Evolutionary conservation across 2,888 invertebrate genomes (phyloP).

Genomic region (Lasioglossum zephyrum): DNA sequence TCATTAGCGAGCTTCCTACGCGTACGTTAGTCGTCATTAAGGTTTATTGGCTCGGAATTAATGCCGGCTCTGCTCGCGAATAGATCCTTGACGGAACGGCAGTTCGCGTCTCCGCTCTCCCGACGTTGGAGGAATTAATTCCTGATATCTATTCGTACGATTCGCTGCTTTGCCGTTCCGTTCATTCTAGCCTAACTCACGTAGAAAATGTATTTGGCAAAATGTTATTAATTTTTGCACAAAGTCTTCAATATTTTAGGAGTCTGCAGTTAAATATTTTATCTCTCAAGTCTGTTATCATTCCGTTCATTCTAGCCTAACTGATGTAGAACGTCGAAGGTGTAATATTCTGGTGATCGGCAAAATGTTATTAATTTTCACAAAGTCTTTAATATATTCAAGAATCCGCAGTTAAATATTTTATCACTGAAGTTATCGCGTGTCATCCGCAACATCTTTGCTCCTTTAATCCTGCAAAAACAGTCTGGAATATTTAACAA

Average conservation of each 20-base stretch:
- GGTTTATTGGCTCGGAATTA: conserved; percentile 61
- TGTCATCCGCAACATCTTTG: too few species aligned
- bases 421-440: too few species aligned
- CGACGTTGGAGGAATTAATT: conserved; percentile 56
- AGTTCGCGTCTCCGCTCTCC: conserved; percentile 29
- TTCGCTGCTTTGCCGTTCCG: conserved; percentile 36
- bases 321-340: not conserved
- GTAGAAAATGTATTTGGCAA: too few species aligned
- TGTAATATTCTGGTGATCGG: not conserved
- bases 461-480: too few species aligned
- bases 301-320: conserved; percentile 11
- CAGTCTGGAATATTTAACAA: not conserved
- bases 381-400: too few species aligned
- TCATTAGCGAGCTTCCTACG: conserved; percentile 57
- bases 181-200: too few species aligned
- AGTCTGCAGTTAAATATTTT: too few species aligned
- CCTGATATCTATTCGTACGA: conserved; percentile 42
- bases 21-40: conserved; percentile 55
- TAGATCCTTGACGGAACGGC: conserved; percentile 45
- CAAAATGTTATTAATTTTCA: not conserved
- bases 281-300: too few species aligned
- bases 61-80: conserved; percentile 46
- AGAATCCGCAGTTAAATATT: too few species aligned
- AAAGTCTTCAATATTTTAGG: too few species aligned
- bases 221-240: too few species aligned